Percentiles rank a stretch among this genome's conserved stretches.
Evolutionary conservation across 2,797 vertebrate genomes (phyloP).

Genomic region (Chelidonichthys spinosus): DNA sequence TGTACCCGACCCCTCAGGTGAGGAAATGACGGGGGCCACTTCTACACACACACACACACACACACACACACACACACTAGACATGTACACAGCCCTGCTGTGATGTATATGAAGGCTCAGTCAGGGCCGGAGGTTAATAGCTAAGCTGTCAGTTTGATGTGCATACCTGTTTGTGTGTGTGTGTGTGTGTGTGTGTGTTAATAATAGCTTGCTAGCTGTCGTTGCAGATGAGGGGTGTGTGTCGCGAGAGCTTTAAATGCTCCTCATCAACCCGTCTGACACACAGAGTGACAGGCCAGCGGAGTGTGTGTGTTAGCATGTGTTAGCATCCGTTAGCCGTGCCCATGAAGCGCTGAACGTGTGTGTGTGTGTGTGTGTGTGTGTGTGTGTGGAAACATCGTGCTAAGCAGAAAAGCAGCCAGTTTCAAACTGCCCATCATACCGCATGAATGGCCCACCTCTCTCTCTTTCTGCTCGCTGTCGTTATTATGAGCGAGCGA

Average conservation of each 20-base stretch:
- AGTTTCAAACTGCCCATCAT: slow-evolving; percentile 69
- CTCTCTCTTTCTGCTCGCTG: slow-evolving; percentile 6
- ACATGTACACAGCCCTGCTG: slow-evolving; percentile 27
- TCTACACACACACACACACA: slow-evolving; percentile 6
- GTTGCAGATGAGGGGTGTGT: slow-evolving; percentile 66
- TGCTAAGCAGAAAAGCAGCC: slow-evolving; percentile 67
- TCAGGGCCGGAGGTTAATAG: slow-evolving; percentile 60
- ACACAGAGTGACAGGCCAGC: slow-evolving; percentile 53
- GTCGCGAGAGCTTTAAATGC: slow-evolving; percentile 64
- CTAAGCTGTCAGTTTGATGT: slow-evolving; percentile 63
- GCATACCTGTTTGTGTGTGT: slow-evolving; percentile 57
- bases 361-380: slow-evolving; percentile 23
- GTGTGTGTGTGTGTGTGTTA: slow-evolving; percentile 42
- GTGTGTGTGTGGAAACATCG: slow-evolving; percentile 45
- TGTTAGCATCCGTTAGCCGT: slow-evolving; percentile 24
- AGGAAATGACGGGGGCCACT: neutral
- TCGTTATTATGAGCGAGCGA: slow-evolving; percentile 51
- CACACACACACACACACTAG: neutral
- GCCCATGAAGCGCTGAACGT: neutral
- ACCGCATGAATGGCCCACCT: slow-evolving; percentile 52
- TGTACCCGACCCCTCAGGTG: neutral
- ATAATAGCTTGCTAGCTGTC: slow-evolving; percentile 70
- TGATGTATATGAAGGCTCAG: slow-evolving; percentile 48
- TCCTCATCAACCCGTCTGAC: slow-evolving; percentile 48
- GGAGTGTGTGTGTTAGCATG: slow-evolving; percentile 16